These are phyloP conservation scores for Cynocephalus volans DNA, from an alignment of 2,113 vertebrate genomes.

Conservation along the genomic window DNA sequence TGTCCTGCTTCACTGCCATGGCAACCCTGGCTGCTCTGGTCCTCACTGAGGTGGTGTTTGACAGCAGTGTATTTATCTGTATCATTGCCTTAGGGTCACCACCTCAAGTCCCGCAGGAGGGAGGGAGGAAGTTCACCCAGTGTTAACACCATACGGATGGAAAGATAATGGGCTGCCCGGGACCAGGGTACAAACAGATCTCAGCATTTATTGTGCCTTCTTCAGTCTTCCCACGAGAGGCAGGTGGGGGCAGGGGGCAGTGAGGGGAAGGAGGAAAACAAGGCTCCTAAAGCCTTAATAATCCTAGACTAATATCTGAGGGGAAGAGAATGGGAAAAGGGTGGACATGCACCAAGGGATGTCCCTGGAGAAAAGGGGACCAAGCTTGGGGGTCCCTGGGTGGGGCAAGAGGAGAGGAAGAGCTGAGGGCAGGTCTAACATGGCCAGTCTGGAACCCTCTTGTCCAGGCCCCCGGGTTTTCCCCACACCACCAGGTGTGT, in stretches of 20 bases:
- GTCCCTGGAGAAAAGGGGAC: slow-evolving; percentile 3
- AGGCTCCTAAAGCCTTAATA: slow-evolving; percentile 33
- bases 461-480: neutral
- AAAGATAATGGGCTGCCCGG: slow-evolving; percentile 58
- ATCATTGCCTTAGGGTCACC: slow-evolving; percentile 49
- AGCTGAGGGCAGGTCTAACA: neutral
- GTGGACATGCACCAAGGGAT: neutral
- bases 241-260: neutral
- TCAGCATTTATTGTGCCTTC: slow-evolving; percentile 76
- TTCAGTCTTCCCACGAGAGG: slow-evolving; percentile 56
- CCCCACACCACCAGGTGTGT: neutral
- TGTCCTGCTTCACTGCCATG: neutral
- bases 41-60: slow-evolving; percentile 19
- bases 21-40: slow-evolving; percentile 1
- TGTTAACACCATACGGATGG: slow-evolving; percentile 58
- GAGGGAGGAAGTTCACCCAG: slow-evolving; percentile 63
- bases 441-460: neutral
- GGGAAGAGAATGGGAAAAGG: neutral
- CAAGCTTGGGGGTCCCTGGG: slow-evolving; percentile 44
- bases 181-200: slow-evolving; percentile 67
- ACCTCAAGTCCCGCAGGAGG: slow-evolving; percentile 61
- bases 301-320: neutral
- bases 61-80: neutral
- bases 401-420: neutral
- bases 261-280: neutral